phyloP scores from a whole-genome alignment of 2,797 vertebrate genomes.

The Nannoperca australis region DNA sequence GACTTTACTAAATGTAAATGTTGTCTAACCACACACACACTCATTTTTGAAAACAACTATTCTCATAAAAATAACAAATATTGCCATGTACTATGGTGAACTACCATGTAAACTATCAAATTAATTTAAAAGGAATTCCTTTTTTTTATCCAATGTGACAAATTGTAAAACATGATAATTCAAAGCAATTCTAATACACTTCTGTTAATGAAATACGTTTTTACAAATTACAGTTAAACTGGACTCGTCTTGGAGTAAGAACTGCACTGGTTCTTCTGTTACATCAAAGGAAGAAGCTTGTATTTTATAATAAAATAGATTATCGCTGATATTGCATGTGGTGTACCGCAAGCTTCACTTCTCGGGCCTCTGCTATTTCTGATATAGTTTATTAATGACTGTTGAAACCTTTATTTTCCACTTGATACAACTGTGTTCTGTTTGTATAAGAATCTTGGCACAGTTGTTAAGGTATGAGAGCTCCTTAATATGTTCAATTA shows the following conservation, averaged over 20 bases:
- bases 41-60: not conserved
- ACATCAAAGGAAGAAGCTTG: not conserved
- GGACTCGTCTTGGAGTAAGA: not conserved
- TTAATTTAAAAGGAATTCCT: not conserved
- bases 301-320: not conserved
- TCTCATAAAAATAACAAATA: not conserved
- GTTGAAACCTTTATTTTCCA: not conserved
- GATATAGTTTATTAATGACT: not conserved
- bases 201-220: not conserved
- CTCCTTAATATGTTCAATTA: constrained; percentile 5
- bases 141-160: not conserved
- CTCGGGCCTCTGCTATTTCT: constrained; percentile 4
- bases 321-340: not conserved
- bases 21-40: not conserved
- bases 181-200: not conserved
- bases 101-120: not conserved
- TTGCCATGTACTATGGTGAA: not conserved
- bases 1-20: not conserved
- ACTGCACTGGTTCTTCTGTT: not conserved
- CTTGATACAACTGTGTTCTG: constrained; percentile 2
- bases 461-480: constrained; percentile 3
- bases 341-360: not conserved
- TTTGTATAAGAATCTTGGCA: constrained; percentile 15
- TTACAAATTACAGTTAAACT: not conserved
- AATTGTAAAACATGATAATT: not conserved